Percentiles rank a stretch among this genome's conserved stretches.
Evolutionary conservation across 2,797 vertebrate genomes (phyloP).

Genomic region (Microctenopoma lineatum): DNA sequence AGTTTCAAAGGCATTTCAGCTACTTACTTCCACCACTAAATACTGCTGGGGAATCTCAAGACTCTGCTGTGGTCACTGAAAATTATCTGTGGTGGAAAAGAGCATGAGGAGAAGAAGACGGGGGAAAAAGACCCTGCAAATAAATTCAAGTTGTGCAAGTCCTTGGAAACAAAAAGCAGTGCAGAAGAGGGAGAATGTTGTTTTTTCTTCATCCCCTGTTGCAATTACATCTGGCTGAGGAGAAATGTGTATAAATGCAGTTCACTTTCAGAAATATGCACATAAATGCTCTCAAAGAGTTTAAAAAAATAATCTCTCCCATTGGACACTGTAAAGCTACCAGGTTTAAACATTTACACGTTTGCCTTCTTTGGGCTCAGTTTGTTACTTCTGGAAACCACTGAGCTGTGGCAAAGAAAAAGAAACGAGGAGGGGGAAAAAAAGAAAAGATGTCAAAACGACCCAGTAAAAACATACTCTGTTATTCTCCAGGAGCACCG

Average conservation of each 20-base stretch:
- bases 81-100: conserved; percentile 68
- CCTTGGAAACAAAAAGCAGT: conserved; percentile 42
- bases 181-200: conserved; percentile 13
- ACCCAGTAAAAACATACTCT: conserved; percentile 68
- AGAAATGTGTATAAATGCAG: conserved; percentile 17
- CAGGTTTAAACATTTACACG: conserved; percentile 64
- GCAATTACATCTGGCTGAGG: conserved; percentile 30
- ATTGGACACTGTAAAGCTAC: conserved; percentile 12
- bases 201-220: conserved; percentile 2
- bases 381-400: conserved; percentile 70
- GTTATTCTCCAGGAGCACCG: conserved; percentile 61
- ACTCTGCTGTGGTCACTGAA: conserved; percentile 66
- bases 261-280: conserved; percentile 16
- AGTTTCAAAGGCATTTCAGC: conserved; percentile 76
- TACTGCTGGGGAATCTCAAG: conserved; percentile 72
- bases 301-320: conserved; percentile 11
- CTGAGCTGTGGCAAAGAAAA: conserved; percentile 51
- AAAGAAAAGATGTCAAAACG: conserved; percentile 44
- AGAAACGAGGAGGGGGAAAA: conserved; percentile 11
- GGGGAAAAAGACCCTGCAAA: conserved; percentile 21
- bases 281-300: conserved; percentile 7
- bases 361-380: conserved; percentile 48
- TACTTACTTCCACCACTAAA: conserved; percentile 70
- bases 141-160: conserved; percentile 59
- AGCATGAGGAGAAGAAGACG: conserved; percentile 7